A percentile compares a stretch with the other conserved stretches of the same genome.
These are phyloP conservation scores for Sepioteuthis lessoniana DNA, from an alignment of 2,888 invertebrate genomes.

Conservation along the genomic window DNA sequence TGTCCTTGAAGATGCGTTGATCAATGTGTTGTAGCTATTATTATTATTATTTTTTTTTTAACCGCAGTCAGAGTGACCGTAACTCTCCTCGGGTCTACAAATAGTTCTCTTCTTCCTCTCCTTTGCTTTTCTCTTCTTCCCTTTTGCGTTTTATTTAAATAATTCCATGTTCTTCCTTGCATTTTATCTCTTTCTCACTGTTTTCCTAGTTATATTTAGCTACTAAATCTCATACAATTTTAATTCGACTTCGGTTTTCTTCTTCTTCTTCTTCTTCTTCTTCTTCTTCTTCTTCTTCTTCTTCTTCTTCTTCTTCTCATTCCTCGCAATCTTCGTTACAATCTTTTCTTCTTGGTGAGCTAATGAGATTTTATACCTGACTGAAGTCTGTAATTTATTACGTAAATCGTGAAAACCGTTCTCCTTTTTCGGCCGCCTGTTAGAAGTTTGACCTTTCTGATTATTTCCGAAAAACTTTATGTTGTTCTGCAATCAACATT, in stretches of 20 bases:
- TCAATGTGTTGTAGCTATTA: too few species aligned
- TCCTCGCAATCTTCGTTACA: not conserved
- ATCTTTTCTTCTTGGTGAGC: not conserved
- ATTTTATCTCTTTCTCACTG: not conserved
- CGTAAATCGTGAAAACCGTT: not conserved
- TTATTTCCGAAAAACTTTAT: not conserved
- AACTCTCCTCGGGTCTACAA: too few species aligned
- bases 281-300: not conserved
- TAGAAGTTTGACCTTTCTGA: not conserved
- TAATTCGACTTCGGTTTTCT: not conserved
- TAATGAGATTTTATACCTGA: not conserved
- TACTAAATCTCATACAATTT: not conserved
- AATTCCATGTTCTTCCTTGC: not conserved
- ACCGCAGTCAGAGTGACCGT: too few species aligned
- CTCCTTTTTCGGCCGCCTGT: not conserved
- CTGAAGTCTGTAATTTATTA: constrained; percentile 33
- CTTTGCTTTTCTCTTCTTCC: not conserved
- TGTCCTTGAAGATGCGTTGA: too few species aligned
- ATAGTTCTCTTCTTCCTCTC: too few species aligned
- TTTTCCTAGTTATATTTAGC: not conserved
- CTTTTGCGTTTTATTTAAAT: too few species aligned
- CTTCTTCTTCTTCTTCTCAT: not conserved
- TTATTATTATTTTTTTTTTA: too few species aligned
- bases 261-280: too few species aligned
- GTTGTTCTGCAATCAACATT: not conserved